Base-by-base conservation (phyloP, 2,888 invertebrate species). In the Odontothrips loti region DNA sequence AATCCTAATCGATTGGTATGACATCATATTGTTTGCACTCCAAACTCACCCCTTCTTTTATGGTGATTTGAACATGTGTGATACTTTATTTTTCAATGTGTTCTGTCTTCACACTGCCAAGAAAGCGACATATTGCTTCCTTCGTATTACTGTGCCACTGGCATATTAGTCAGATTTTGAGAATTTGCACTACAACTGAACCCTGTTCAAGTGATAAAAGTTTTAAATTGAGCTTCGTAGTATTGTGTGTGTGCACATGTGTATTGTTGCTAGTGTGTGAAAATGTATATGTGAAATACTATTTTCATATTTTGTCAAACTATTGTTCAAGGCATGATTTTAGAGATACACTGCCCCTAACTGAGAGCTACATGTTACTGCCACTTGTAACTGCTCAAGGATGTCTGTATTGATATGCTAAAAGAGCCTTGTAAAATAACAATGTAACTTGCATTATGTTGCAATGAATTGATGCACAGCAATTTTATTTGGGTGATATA, bases 221-320 rank as follows among this genome's bases (percentile, higher is more conserved):
- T 23, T 11, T 23, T 6, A 23, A 23, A 27, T 27, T 75, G 27
- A 27, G 34, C 34, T 4, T 4, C 4, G 68, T 75, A 12, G n/a
- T 27, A 11, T 3, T 75, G 27, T 75, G 27, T 75, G 23, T 27
- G 23, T 75, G 68, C 27, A 75, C 27, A 27, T 23, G 68, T 68
- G 0, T 75, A 27, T 27, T 75, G 68, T 75, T 27, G 12, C 68
- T 1, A 27, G 68, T 27, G 23, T 75, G 68, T 75, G 68, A 75
- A 75, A 11, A 75, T 75, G 68, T 75, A 27, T 23, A 27, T 23
- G 10, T 27, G 23, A 75, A 23, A 27, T 27, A 75, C n/a, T 68
- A 68, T 75, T 68, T 68, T 68, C 51, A 51, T 51, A 51, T 51
- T 58, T 58, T 58, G 58, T 58, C 20, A n/a, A 58, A 58, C n/a